A percentile compares a stretch with the other conserved stretches of the same genome.
phyloP scores from a whole-genome alignment of 2,888 invertebrate genomes.

The Pseudococcus longispinus region DNA sequence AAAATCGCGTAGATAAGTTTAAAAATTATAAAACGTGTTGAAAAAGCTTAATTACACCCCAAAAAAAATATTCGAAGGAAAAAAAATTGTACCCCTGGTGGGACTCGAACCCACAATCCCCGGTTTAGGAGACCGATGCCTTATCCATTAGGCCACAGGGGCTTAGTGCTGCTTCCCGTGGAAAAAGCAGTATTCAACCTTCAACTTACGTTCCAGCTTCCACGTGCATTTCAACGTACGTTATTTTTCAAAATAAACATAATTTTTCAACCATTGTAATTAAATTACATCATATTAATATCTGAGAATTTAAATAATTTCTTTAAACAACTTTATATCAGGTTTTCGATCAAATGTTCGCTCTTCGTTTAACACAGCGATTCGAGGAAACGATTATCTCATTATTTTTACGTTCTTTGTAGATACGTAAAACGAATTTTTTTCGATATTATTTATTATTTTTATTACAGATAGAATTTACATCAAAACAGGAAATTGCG shows the following conservation, averaged over 20 bases:
- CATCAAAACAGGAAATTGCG: no score
- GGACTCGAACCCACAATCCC: slow-evolving; percentile 61
- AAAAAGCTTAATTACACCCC: neutral
- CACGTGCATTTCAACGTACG: neutral
- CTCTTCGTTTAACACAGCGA: no score
- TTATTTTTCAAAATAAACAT: neutral
- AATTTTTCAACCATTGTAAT: neutral
- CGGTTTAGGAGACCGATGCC: slow-evolving; percentile 58
- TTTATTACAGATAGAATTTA: no score
- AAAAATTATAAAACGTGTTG: neutral
- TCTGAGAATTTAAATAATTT: no score
- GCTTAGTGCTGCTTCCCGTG: neutral
- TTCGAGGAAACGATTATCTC: no score
- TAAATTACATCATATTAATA: no score
- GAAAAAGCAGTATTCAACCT: neutral
- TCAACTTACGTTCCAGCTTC: neutral
- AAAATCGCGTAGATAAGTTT: neutral
- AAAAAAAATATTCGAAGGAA: neutral
- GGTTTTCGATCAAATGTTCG: no score
- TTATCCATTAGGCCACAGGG: slow-evolving; percentile 58
- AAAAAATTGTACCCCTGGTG: slow-evolving; percentile 55
- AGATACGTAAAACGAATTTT: no score
- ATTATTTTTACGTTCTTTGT: no score
- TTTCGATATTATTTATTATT: no score
- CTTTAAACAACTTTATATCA: no score